Conservation (phyloP, 2,113 vertebrate species). For the Platysternon megacephalum region DNA sequence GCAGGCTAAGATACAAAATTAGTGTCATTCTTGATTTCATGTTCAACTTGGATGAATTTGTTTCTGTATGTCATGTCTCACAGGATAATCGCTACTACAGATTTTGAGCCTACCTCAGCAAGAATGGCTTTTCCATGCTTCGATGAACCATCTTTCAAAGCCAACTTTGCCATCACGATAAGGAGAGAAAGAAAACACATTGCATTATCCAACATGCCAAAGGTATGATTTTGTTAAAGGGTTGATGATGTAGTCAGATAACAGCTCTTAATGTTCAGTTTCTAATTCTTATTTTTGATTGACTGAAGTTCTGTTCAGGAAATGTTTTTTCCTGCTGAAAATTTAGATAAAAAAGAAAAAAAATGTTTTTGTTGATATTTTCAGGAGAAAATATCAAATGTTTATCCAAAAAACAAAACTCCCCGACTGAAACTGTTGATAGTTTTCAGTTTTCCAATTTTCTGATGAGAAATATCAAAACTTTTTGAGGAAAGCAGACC, state of each 20-base stretch:
- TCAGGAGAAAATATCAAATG: not conserved
- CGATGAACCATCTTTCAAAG: conserved; percentile 83
- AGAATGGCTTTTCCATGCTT: conserved; percentile 84
- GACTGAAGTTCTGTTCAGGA: not conserved
- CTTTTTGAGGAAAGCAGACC: not conserved
- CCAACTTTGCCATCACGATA: conserved; percentile 78
- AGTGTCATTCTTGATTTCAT: not conserved
- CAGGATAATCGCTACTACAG: conserved; percentile 81
- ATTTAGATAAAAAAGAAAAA: not conserved
- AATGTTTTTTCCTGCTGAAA: not conserved
- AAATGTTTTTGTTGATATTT: not conserved
- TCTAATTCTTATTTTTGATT: not conserved
- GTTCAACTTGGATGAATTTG: not conserved
- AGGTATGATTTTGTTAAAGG: not conserved
- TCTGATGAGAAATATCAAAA: not conserved
- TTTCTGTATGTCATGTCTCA: not conserved
- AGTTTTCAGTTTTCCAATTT: not conserved
- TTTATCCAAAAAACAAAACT: not conserved
- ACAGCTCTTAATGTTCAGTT: not conserved
- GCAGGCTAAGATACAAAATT: not conserved
- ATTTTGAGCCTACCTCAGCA: conserved; percentile 83
- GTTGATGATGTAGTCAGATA: not conserved
- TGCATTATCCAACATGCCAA: conserved; percentile 79
- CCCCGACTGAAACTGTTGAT: not conserved
- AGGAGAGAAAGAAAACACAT: conserved; percentile 58